Evolutionary conservation across 2,113 vertebrate genomes (phyloP).

Genomic region (Phoenicopterus ruber): DNA sequence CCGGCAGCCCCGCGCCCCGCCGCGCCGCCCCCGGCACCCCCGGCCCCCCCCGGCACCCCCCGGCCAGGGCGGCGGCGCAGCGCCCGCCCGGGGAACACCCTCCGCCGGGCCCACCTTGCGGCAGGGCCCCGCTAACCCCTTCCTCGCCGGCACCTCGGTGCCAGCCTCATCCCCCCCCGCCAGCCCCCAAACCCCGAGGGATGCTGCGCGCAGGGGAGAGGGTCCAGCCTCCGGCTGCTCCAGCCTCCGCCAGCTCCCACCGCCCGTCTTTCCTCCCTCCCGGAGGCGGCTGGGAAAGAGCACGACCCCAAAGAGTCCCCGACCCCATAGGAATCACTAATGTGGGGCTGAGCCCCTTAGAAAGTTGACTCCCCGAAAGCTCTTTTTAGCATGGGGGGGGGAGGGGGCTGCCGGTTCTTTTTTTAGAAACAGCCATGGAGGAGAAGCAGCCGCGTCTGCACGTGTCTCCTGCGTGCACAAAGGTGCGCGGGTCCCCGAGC

Average conservation of each 20-base stretch:
- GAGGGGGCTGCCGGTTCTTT: background rate
- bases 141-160: background rate
- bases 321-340: no score
- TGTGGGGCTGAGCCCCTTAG: background rate
- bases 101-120: background rate
- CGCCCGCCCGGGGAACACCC: background rate
- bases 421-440: background rate
- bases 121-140: slow-evolving; percentile 18
- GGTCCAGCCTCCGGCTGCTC: background rate
- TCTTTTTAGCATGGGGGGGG: background rate
- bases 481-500: background rate
- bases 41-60: background rate
- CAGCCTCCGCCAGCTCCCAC: background rate
- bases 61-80: background rate
- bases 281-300: background rate
- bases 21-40: no score
- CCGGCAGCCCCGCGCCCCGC: background rate
- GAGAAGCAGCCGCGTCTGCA: background rate
- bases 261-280: background rate
- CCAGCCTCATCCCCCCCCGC: background rate
- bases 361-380: background rate
- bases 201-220: background rate
- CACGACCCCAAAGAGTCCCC: accelerated
- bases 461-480: background rate
- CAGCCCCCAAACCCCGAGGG: background rate